Percentiles rank a stretch among this genome's conserved stretches.
These are phyloP conservation scores for Acrossocheilus fasciatus DNA, from an alignment of 2,797 vertebrate species.

Conservation along the genomic window DNA sequence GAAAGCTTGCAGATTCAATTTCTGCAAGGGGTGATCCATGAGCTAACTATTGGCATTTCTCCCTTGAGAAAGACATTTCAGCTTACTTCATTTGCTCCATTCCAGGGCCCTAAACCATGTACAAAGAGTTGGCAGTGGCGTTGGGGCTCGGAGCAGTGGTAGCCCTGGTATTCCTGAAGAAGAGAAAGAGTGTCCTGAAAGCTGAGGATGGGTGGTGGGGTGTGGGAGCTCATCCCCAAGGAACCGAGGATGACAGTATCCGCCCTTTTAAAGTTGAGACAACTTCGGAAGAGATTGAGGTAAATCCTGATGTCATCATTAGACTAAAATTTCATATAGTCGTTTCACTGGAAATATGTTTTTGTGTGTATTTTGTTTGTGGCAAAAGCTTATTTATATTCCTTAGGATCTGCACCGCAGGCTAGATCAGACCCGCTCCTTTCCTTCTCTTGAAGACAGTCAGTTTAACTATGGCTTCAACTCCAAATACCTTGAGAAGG, in stretches of 20 bases:
- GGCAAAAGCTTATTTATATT: not conserved
- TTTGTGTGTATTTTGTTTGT: not conserved
- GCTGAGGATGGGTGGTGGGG: constrained; percentile 89
- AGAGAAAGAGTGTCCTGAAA: constrained; percentile 74
- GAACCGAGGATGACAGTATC: constrained; percentile 74
- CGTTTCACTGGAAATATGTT: not conserved
- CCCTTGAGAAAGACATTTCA: not conserved
- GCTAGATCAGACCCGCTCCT: constrained; percentile 81
- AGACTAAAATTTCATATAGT: not conserved
- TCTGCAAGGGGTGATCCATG: not conserved
- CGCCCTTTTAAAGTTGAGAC: constrained; percentile 80
- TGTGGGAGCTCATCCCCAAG: constrained; percentile 62
- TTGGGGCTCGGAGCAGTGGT: constrained; percentile 77
- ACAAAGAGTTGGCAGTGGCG: constrained; percentile 69
- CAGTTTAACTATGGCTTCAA: constrained; percentile 89
- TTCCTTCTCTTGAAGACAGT: constrained; percentile 80
- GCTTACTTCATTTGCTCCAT: not conserved
- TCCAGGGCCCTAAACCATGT: constrained; percentile 68
- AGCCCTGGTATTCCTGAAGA: constrained; percentile 75
- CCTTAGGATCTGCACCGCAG: constrained; percentile 83
- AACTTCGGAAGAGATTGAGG: constrained; percentile 83
- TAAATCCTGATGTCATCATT: constrained; percentile 59
- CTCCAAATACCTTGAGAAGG: constrained; percentile 79
- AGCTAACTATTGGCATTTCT: not conserved
- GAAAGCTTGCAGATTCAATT: not conserved